A percentile compares a stretch with the other conserved stretches of the same genome.
Evolutionary conservation across 1,140 invertebrate species (phyloP).

Genomic region (Lordiphosa stackelbergi): DNA sequence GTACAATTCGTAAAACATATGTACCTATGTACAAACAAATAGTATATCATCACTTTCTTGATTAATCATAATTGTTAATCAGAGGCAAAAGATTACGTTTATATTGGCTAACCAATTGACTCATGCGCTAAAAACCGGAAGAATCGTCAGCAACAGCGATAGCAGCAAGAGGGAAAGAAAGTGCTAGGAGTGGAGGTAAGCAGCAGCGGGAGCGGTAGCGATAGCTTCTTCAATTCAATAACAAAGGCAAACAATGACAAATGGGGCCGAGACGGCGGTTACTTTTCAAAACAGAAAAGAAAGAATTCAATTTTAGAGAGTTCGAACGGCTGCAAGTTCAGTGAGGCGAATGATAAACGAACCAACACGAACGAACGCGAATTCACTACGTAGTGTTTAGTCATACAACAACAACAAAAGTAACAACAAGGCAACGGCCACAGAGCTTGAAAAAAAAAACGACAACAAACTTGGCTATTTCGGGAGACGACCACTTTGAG

Average conservation of each 20-base stretch:
- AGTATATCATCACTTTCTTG: no score
- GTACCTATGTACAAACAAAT: no score
- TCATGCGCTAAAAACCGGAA: conserved; percentile 49
- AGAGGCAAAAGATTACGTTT: conserved; percentile 2
- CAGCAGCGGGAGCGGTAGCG: neutral
- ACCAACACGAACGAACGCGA: no score
- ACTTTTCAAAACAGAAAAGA: conserved; percentile 40
- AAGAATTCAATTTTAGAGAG: conserved; percentile 26
- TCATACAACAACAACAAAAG: conserved; percentile 35
- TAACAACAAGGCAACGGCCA: conserved; percentile 9
- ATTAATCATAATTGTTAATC: no score
- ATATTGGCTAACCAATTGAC: conserved; percentile 39
- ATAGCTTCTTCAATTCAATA: conserved; percentile 37
- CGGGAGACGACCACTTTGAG: conserved; percentile 59
- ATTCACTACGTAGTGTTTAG: conserved; percentile 33
- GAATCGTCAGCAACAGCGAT: conserved; percentile 1
- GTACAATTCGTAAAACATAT: no score
- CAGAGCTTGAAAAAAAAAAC: conserved; percentile 5
- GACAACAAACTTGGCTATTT: conserved; percentile 59
- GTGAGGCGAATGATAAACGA: conserved; percentile 17
- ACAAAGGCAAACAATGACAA: conserved; percentile 26
- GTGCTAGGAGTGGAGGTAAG: conserved; percentile 3
- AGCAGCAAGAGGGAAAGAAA: no score
- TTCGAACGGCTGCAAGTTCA: conserved; percentile 30
- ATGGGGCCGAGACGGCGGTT: conserved; percentile 38